Percentiles rank a stretch among this genome's conserved stretches.
Evolutionary conservation across 2,888 invertebrate species (phyloP).

Genomic region (Drosophila kambysellisi): DNA sequence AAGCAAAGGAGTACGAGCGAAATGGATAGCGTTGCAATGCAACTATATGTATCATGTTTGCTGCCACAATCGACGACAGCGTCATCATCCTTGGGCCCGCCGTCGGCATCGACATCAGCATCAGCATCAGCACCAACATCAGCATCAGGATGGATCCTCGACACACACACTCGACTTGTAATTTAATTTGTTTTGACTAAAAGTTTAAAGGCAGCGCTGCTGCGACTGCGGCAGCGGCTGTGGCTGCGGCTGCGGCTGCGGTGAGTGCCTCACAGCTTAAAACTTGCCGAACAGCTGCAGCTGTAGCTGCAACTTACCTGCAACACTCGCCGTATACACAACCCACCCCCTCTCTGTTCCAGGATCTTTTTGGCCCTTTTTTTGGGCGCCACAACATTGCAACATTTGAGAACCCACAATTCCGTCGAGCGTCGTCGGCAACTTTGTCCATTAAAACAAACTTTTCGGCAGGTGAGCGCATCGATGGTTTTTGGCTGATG

Average conservation of each 20-base stretch:
- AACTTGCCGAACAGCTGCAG: constrained; percentile 35
- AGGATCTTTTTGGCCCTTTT: background rate
- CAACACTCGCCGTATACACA: background rate
- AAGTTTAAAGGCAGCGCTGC: constrained; percentile 49
- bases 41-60: constrained; percentile 22
- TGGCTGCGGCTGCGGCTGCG: constrained; percentile 3
- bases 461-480: constrained; percentile 76
- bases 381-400: constrained; percentile 18
- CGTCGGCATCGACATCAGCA: constrained; percentile 10
- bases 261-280: constrained; percentile 39
- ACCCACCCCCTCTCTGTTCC: background rate
- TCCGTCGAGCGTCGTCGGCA: constrained; percentile 62
- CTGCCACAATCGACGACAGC: constrained; percentile 36
- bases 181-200: constrained; percentile 67
- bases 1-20: background rate
- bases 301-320: constrained; percentile 6
- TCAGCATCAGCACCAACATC: constrained; percentile 2
- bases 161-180: constrained; percentile 59
- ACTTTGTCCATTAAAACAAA: constrained; percentile 78
- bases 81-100: background rate
- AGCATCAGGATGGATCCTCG: constrained; percentile 19
- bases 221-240: background rate
- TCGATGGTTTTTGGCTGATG: constrained; percentile 67
- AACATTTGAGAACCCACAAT: constrained; percentile 46
- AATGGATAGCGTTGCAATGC: background rate